Evolutionary conservation across 2,113 vertebrate genomes (phyloP).

Genomic region (Halichoerus grypus): DNA sequence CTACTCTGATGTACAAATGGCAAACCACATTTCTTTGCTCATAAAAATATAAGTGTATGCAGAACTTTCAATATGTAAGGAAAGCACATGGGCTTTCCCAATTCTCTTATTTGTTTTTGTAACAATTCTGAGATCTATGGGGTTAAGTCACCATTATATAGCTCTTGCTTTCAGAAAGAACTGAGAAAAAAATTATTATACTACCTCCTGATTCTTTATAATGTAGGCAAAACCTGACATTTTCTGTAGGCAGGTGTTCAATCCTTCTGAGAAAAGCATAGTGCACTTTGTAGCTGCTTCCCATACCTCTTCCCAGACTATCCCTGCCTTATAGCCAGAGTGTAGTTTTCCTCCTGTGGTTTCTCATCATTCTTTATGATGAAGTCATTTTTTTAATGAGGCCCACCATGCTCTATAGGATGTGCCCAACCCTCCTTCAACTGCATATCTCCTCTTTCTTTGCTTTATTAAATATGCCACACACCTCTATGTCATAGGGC

Average conservation of each 20-base stretch:
- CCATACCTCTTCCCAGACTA: neutral
- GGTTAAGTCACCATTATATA: neutral
- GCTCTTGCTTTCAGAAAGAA: constrained; percentile 37
- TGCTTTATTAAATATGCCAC: neutral
- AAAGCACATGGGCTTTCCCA: neutral
- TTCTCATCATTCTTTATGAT: neutral
- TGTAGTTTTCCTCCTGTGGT: neutral
- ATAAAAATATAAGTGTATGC: neutral
- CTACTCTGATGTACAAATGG: neutral
- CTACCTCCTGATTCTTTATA: neutral
- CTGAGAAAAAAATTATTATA: neutral
- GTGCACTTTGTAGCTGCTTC: neutral
- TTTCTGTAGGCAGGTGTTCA: neutral
- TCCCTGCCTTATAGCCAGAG: neutral
- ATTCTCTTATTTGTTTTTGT: neutral
- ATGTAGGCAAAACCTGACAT: neutral
- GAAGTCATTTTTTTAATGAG: neutral
- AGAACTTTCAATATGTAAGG: neutral
- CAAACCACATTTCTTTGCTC: neutral
- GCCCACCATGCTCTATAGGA: neutral
- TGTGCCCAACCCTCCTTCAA: neutral
- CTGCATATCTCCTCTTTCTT: no score
- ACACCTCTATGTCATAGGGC: no score
- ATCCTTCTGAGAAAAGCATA: neutral
- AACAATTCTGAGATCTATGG: neutral